These are phyloP conservation scores for Cryptocephalus primarius DNA, from an alignment of 2,888 invertebrate genomes.

Conservation along the genomic window DNA sequence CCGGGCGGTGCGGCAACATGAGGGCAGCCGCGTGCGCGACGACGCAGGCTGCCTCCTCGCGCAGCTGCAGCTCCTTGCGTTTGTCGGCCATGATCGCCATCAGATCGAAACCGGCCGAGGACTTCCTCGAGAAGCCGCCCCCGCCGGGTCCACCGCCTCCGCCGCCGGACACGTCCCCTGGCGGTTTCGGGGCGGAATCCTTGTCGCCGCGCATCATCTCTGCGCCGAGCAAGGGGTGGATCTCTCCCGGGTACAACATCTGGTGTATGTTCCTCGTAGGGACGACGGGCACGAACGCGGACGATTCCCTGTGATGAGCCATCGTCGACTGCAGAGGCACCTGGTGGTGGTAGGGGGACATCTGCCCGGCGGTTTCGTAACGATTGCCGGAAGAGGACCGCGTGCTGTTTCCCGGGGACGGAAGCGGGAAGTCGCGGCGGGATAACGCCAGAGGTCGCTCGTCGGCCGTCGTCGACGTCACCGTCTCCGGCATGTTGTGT, in stretches of 20 bases:
- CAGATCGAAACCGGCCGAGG: conserved; percentile 53
- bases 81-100: conserved; percentile 89
- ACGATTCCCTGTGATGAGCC: conserved; percentile 59
- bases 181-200: conserved; percentile 14
- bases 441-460: conserved; percentile 43
- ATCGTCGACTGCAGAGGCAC: conserved; percentile 22
- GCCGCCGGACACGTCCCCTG: conserved; percentile 10
- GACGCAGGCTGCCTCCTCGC: conserved; percentile 53
- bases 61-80: conserved; percentile 66
- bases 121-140: conserved; percentile 10
- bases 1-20: conserved; percentile 48
- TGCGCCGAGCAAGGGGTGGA: conserved; percentile 49
- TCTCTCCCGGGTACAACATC: conserved; percentile 59
- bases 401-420: conserved; percentile 42
- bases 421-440: conserved; percentile 41
- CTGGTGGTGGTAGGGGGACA: conserved; percentile 29
- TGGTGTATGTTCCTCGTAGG: conserved; percentile 67
- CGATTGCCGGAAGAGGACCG: conserved; percentile 48
- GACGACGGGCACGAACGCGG: conserved; percentile 80
- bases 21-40: conserved; percentile 38
- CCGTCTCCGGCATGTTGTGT: conserved; percentile 9
- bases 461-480: conserved; percentile 20
- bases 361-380: conserved; percentile 9
- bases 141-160: conserved; percentile 11
- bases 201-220: conserved; percentile 46